Conservation (phyloP, 2,113 vertebrate species). For the Picathartes gymnocephalus region DNA sequence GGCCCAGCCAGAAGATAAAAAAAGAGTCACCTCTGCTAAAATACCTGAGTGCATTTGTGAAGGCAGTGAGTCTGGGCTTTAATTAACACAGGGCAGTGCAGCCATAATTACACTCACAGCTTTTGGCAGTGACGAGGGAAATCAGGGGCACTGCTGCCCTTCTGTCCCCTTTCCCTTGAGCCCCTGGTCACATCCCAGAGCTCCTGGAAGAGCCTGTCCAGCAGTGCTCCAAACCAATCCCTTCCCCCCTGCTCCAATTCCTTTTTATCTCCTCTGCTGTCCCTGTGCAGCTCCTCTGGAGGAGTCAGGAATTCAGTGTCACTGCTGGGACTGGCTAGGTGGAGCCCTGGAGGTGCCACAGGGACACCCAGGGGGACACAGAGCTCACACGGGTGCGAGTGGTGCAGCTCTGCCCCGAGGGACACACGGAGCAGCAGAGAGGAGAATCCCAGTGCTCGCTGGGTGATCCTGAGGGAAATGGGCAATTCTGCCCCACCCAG, state of each 20-base stretch:
- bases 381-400: rapidly evolving
- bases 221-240: not conserved
- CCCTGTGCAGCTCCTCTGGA: not conserved
- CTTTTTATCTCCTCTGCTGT: not conserved
- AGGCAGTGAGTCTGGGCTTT: not conserved
- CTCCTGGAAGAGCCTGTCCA: not conserved
- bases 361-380: not conserved
- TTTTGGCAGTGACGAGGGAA: not conserved
- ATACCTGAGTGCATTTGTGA: not conserved
- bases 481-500: not conserved
- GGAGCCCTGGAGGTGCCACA: not conserved
- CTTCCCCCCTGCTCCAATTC: rapidly evolving
- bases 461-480: not conserved
- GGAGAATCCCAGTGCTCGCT: not conserved
- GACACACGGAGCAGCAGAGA: rapidly evolving
- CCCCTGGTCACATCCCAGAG: not conserved
- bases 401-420: not conserved
- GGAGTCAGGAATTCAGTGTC: not conserved
- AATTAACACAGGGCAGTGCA: not conserved
- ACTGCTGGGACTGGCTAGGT: not conserved
- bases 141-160: not conserved
- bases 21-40: not conserved
- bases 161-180: not conserved
- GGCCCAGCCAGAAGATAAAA: not conserved
- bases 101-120: not conserved